Percentiles rank a stretch among this genome's conserved stretches.
These are phyloP conservation scores for Andrena bucephala DNA, from an alignment of 2,888 invertebrate species.

Conservation along the genomic window DNA sequence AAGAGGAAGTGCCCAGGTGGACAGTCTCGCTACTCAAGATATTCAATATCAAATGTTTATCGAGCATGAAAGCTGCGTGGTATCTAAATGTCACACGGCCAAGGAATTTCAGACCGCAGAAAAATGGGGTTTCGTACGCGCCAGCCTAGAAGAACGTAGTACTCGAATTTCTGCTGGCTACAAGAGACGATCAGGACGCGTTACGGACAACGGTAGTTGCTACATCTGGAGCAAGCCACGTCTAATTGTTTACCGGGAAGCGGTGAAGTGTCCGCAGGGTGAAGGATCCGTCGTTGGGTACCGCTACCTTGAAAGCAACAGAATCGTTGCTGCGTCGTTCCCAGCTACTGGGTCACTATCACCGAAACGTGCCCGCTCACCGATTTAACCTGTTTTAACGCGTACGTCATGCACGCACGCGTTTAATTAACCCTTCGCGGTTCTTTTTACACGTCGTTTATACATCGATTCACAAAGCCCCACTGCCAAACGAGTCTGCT, in stretches of 20 bases:
- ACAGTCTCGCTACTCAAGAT: no score
- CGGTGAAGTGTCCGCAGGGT: conserved; percentile 57
- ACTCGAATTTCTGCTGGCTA: conserved; percentile 34
- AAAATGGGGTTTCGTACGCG: background rate
- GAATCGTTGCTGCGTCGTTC: conserved; percentile 54
- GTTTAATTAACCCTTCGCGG: conserved; percentile 58
- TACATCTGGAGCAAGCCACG: conserved; percentile 73
- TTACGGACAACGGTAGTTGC: conserved; percentile 70
- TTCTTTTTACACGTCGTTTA: conserved; percentile 43
- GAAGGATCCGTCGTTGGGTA: conserved; percentile 45
- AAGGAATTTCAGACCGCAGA: conserved; percentile 1
- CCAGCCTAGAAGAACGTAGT: conserved; percentile 7
- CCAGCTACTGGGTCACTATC: conserved; percentile 61
- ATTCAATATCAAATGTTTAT: no score
- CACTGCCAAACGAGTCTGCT: conserved; percentile 12
- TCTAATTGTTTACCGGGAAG: conserved; percentile 78
- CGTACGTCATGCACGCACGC: conserved; percentile 52
- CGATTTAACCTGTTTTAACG: conserved; percentile 38
- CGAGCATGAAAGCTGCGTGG: background rate
- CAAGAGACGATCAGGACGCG: conserved; percentile 34
- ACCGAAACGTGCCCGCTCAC: conserved; percentile 31
- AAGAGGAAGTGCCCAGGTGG: no score
- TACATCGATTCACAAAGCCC: conserved; percentile 48
- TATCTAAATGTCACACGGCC: background rate
- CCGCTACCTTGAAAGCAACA: conserved; percentile 59